A percentile compares a stretch with the other conserved stretches of the same genome.
These are phyloP conservation scores for Xylota segnis DNA, from an alignment of 2,888 invertebrate species.

Conservation along the genomic window DNA sequence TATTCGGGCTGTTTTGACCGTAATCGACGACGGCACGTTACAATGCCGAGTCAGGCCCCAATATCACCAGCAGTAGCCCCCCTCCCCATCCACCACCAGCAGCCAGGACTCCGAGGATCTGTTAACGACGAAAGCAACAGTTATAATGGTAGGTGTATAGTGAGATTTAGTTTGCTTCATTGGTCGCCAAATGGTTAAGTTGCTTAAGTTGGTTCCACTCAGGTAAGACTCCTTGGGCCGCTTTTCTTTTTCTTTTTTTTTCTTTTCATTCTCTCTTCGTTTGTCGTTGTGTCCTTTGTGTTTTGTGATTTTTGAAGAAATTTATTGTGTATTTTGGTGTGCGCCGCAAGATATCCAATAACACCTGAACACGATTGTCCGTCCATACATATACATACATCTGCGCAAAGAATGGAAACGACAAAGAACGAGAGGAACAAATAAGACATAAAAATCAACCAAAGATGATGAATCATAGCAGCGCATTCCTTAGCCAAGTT, in stretches of 20 bases:
- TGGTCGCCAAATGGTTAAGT: conserved; percentile 15
- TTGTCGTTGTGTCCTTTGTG: conserved; percentile 35
- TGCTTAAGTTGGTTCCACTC: background rate
- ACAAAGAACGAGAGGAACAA: conserved; percentile 52
- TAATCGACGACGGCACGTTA: conserved; percentile 60
- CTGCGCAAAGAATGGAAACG: conserved; percentile 8
- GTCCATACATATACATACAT: too few relatives aligned
- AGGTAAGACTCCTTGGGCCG: conserved; percentile 16
- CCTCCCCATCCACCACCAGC: too few relatives aligned
- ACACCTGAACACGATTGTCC: conserved; percentile 63
- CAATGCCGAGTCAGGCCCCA: conserved; percentile 24
- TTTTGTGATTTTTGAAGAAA: conserved; percentile 54
- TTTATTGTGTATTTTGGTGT: conserved; percentile 74
- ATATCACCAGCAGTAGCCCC: background rate
- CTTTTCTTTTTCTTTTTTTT: conserved; percentile 17
- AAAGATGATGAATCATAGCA: conserved; percentile 71
- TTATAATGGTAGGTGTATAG: conserved; percentile 63
- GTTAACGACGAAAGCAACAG: conserved; percentile 70
- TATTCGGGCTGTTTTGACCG: conserved; percentile 49
- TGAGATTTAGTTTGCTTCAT: conserved; percentile 49
- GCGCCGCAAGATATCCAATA: conserved; percentile 75
- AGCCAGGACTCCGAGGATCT: conserved; percentile 60
- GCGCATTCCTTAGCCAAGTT: conserved; percentile 65
- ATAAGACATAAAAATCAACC: conserved; percentile 73
- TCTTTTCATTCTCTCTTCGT: conserved; percentile 2